Conservation (phyloP, 1,140 invertebrate species). For the Drosophila seguyi region DNA sequence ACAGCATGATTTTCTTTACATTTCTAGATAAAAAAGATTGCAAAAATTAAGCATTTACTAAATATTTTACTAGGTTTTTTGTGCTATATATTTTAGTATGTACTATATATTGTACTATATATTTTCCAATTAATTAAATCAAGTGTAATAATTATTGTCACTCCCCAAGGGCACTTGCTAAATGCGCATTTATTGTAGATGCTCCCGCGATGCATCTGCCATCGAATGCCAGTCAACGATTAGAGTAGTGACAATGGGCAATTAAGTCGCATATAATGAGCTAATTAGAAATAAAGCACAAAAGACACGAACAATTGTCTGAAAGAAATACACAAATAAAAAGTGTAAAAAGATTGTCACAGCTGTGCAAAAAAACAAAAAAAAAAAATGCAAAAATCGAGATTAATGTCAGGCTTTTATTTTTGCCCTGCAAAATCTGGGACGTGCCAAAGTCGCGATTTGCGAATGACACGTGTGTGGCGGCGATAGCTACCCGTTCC, state of each 20-base stretch:
- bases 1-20: background rate
- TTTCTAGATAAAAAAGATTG: background rate
- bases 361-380: constrained; percentile 75
- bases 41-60: too few species aligned
- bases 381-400: constrained; percentile 76
- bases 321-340: constrained; percentile 6
- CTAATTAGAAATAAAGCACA: constrained; percentile 66
- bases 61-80: too few species aligned
- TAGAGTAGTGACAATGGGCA: constrained; percentile 62
- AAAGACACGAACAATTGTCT: constrained; percentile 41
- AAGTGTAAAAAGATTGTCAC: constrained; percentile 32
- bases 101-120: background rate
- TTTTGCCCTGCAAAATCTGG: constrained; percentile 41
- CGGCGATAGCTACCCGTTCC: constrained; percentile 44
- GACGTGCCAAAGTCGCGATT: constrained; percentile 79
- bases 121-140: constrained; percentile 3
- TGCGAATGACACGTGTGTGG: constrained; percentile 69
- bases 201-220: constrained; percentile 48
- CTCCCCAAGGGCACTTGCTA: constrained; percentile 6
- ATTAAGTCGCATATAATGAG: constrained; percentile 65
- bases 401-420: constrained; percentile 70
- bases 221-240: constrained; percentile 41
- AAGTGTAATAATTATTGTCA: constrained; percentile 4
- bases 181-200: constrained; percentile 58
- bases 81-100: too few species aligned